A percentile compares a stretch with the other conserved stretches of the same genome.
Evolutionary conservation across 2,113 vertebrate genomes (phyloP).

Genomic region (Cichladusa arquata): DNA sequence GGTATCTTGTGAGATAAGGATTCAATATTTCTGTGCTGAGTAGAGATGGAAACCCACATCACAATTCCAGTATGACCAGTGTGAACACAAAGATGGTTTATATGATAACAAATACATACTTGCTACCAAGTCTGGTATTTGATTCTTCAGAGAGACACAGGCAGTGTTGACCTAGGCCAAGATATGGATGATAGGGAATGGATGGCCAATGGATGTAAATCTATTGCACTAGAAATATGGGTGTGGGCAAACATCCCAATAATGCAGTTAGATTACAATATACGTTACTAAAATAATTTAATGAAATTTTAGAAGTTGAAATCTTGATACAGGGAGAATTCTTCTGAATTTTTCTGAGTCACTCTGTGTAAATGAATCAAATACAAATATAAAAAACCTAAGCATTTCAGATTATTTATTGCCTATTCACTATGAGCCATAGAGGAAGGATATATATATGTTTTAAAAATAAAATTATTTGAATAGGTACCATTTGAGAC

Average conservation of each 20-base stretch:
- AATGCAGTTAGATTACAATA: not conserved
- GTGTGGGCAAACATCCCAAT: not conserved
- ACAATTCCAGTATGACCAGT: not conserved
- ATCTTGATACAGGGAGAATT: not conserved
- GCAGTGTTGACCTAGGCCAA: not conserved
- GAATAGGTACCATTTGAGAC: not conserved
- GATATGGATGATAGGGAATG: not conserved
- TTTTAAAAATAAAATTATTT: slow-evolving; percentile 15
- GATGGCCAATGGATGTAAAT: not conserved
- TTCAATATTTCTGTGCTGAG: not conserved
- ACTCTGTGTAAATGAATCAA: not conserved
- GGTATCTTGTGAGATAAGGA: not conserved
- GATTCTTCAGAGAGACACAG: not conserved
- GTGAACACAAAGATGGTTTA: not conserved
- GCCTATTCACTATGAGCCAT: not conserved
- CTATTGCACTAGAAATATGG: not conserved
- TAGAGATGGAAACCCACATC: not conserved
- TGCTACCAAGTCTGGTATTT: not conserved
- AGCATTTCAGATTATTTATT: not conserved
- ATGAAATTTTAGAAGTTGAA: not conserved
- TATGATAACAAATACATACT: not conserved
- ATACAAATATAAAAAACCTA: not conserved
- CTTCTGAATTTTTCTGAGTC: not conserved
- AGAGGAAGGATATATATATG: not conserved
- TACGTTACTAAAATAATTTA: not conserved